Conservation (phyloP, 2,797 vertebrate genomes). For the Eremophila alpestris region DNA sequence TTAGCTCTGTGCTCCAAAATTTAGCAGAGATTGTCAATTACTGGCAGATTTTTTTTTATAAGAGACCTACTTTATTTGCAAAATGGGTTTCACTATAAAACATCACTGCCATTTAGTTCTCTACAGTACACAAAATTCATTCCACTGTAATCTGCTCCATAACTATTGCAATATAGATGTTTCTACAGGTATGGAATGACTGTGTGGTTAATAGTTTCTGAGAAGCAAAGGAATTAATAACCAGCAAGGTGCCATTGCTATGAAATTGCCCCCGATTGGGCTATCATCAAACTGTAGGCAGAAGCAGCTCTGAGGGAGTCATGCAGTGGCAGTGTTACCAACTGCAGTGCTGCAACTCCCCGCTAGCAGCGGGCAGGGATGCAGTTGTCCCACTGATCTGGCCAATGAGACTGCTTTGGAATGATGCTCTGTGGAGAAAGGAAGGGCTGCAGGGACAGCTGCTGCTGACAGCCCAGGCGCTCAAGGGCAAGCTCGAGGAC, state of each 20-base stretch:
- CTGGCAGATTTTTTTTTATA: not conserved
- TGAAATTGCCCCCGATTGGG: fast-evolving
- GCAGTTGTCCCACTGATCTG: not conserved
- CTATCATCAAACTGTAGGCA: not conserved
- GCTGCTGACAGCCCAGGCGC: not conserved
- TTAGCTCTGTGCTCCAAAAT: not conserved
- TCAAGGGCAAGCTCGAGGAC: not conserved
- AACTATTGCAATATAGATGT: not conserved
- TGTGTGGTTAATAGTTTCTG: not conserved
- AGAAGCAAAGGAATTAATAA: not conserved
- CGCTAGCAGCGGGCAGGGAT: fast-evolving
- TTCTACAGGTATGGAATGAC: not conserved
- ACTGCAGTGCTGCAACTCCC: not conserved
- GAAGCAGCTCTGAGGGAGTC: not conserved
- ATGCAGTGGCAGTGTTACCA: no score
- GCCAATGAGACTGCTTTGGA: fast-evolving
- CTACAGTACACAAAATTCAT: not conserved
- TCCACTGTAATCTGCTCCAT: not conserved
- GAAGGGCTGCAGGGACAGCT: fast-evolving
- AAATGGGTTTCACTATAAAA: not conserved
- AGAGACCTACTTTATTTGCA: not conserved
- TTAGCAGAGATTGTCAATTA: not conserved
- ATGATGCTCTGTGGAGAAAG: not conserved
- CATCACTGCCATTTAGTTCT: not conserved
- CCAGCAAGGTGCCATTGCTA: not conserved